phyloP scores from a whole-genome alignment of 2,888 invertebrate genomes.

The Teinopalpus imperialis region DNA sequence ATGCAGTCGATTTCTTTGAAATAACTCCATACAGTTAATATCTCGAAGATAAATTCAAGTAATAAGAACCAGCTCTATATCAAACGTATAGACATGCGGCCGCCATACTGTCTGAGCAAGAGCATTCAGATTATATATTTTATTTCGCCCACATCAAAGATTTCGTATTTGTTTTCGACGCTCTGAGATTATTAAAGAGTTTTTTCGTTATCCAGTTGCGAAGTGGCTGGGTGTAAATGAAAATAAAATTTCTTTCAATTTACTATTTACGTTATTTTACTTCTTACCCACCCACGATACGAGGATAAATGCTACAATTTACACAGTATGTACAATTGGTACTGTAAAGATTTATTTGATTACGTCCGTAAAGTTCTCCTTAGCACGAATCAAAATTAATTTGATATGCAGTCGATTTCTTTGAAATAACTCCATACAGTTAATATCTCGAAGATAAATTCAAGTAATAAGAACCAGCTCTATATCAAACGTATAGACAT shows the following conservation, averaged over 20 bases:
- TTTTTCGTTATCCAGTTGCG: not conserved
- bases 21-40: too few species aligned
- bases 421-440: too few species aligned
- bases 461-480: conserved; percentile 15
- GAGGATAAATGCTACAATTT: too few species aligned
- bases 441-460: conserved; percentile 8
- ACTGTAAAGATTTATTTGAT: too few species aligned
- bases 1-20: not conserved
- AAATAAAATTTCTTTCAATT: too few species aligned
- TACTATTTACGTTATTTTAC: too few species aligned
- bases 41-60: conserved; percentile 12
- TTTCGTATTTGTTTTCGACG: conserved; percentile 5
- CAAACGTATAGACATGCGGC: conserved; percentile 5
- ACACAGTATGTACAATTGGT: too few species aligned
- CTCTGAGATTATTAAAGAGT: too few species aligned
- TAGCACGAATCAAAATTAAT: not conserved
- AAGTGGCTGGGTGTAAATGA: too few species aligned
- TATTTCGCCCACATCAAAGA: conserved; percentile 13
- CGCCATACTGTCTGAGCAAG: conserved; percentile 23
- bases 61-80: conserved; percentile 16
- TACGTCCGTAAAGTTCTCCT: not conserved
- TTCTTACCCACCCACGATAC: too few species aligned
- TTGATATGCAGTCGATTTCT: not conserved
- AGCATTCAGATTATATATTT: conserved; percentile 4
- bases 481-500: conserved; percentile 9